A percentile compares a stretch with the other conserved stretches of the same genome.
These are phyloP conservation scores for Enteromius mattozi DNA, from an alignment of 2,797 vertebrate species.

Conservation along the genomic window DNA sequence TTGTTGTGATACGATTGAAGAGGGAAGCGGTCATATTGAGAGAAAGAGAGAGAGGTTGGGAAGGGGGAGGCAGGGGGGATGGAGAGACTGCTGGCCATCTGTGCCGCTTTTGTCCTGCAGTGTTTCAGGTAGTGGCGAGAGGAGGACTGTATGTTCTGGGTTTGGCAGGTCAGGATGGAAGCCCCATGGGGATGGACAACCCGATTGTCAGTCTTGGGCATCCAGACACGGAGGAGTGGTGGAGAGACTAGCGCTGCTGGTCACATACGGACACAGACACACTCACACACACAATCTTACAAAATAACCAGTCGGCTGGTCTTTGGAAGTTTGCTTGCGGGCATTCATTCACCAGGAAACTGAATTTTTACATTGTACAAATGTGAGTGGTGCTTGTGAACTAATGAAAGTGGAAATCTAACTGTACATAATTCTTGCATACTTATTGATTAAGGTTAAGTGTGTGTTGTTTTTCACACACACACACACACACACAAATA, in stretches of 20 bases:
- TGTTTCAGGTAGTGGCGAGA: conserved; percentile 46
- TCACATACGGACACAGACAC: background rate
- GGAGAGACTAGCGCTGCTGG: background rate
- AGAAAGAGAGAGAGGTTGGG: conserved; percentile 51
- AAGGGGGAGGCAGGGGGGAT: background rate
- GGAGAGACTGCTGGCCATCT: conserved; percentile 45
- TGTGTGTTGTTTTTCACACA: too few species aligned
- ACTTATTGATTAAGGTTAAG: too few species aligned
- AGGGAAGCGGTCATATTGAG: conserved; percentile 63
- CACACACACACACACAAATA: too few species aligned
- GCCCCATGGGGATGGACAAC: conserved; percentile 21
- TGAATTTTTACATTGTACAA: background rate
- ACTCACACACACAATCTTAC: background rate
- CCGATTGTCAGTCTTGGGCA: background rate
- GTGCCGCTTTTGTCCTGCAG: conserved; percentile 57
- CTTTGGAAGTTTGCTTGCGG: background rate
- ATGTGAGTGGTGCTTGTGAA: background rate
- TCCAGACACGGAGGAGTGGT: conserved; percentile 13
- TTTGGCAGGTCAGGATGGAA: conserved; percentile 48
- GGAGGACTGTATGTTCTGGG: conserved; percentile 40
- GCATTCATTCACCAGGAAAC: background rate
- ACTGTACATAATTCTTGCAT: too few species aligned
- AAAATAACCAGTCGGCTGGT: background rate
- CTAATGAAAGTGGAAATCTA: too few species aligned
- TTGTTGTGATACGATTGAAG: conserved; percentile 62